Conservation (phyloP, 2,113 vertebrate genomes). For the Ictalurus furcatus region DNA sequence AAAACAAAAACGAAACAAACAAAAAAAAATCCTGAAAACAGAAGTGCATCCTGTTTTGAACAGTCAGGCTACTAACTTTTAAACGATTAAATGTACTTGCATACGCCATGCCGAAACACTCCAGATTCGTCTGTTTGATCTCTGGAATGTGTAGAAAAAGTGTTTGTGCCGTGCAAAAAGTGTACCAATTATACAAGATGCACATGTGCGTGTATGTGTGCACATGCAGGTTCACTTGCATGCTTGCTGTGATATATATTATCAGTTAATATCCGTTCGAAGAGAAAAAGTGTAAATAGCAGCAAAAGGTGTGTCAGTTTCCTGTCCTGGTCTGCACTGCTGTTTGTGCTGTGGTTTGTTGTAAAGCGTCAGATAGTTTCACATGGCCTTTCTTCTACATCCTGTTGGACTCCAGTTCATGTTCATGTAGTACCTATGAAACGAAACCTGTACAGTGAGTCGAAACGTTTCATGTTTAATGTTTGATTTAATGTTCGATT, state of each 20-base stretch:
- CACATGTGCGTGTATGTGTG: no score
- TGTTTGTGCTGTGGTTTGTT: slow-evolving; percentile 7
- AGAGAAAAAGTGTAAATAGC: background rate
- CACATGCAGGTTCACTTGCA: background rate
- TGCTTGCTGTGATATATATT: background rate
- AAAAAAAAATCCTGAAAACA: background rate
- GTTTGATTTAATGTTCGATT: background rate
- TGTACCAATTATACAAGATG: no score
- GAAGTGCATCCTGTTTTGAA: background rate
- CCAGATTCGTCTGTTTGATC: background rate
- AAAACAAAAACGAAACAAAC: no score
- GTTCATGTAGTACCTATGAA: background rate
- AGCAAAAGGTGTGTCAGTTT: background rate
- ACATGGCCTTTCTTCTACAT: background rate
- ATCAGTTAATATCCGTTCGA: background rate
- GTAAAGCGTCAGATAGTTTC: background rate
- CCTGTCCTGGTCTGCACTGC: background rate
- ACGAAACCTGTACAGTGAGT: no score
- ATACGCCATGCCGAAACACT: background rate
- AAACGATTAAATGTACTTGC: background rate
- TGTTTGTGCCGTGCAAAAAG: background rate
- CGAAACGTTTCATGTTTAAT: no score
- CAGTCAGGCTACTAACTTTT: background rate
- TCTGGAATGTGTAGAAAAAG: background rate
- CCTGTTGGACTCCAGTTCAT: background rate